Conservation (phyloP, 1,140 invertebrate species). For the Nebria ingens region DNA sequence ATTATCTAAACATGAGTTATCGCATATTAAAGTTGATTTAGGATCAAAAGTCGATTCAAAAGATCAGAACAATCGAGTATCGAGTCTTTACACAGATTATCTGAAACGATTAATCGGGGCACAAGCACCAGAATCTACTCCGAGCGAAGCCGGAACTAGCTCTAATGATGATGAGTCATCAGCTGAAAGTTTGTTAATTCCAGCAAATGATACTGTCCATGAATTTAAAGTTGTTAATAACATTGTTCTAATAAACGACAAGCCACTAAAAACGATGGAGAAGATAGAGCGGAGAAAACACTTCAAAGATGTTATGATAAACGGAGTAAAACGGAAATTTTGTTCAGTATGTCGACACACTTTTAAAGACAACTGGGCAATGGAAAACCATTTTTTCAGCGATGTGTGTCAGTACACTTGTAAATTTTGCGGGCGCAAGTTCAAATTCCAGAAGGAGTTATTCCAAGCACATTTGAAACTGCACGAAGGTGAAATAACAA, state of each 20-base stretch:
- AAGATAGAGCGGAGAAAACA: conserved; percentile 25
- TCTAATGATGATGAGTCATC: conserved; percentile 14
- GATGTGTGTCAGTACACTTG: conserved; percentile 29
- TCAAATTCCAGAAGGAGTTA: conserved; percentile 29
- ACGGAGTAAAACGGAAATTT: conserved; percentile 29
- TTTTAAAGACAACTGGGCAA: conserved; percentile 34
- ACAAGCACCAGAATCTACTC: conserved; percentile 7
- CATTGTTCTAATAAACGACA: conserved; percentile 15
- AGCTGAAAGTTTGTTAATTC: conserved; percentile 11
- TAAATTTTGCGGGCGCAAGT: conserved; percentile 30
- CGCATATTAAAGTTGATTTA: background rate
- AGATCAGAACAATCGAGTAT: too few relatives aligned
- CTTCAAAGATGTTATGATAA: conserved; percentile 26
- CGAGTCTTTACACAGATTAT: too few relatives aligned
- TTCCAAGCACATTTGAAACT: conserved; percentile 27
- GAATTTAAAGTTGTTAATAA: conserved; percentile 20
- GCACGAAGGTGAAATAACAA: conserved; percentile 22
- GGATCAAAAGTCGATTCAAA: background rate
- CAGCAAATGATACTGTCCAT: conserved; percentile 9
- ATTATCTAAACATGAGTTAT: background rate
- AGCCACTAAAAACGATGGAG: conserved; percentile 24
- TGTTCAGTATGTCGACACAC: conserved; percentile 30
- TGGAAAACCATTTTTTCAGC: conserved; percentile 31
- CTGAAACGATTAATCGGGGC: too few relatives aligned
- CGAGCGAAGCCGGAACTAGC: conserved; percentile 5